Conservation (phyloP, 1,140 invertebrate species). For the Neodiprion fabricii region DNA sequence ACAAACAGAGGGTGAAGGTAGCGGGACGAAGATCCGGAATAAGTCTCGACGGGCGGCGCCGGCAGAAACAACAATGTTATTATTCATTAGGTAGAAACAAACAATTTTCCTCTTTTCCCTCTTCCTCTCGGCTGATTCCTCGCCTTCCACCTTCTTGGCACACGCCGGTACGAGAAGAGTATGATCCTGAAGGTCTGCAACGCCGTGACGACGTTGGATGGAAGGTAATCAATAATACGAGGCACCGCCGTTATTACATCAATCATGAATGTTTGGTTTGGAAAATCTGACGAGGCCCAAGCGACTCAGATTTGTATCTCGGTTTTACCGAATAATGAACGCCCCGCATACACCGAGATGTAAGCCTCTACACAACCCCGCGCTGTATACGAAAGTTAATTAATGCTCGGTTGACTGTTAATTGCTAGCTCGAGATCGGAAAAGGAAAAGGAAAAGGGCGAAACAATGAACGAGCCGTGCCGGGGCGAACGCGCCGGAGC, state of each 20-base stretch:
- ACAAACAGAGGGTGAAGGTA: constrained; percentile 8
- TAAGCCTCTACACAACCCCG: background rate
- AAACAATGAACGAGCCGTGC: constrained; percentile 15
- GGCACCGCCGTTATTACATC: background rate
- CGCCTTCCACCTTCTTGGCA: background rate
- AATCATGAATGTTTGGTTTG: background rate
- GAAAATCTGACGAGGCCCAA: background rate
- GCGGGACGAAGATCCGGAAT: constrained; percentile 28
- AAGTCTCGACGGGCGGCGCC: background rate
- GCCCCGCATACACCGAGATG: background rate
- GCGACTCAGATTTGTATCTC: background rate
- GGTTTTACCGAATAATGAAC: background rate
- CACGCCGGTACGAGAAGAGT: background rate
- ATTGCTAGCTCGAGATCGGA: constrained; percentile 22
- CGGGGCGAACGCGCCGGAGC: background rate
- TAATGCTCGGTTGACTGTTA: too few relatives aligned
- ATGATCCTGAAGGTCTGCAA: background rate
- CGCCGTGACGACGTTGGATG: background rate
- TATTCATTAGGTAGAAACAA: background rate
- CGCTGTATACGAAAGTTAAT: background rate
- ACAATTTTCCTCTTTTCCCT: background rate
- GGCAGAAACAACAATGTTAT: constrained; percentile 7
- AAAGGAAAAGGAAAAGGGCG: constrained; percentile 39
- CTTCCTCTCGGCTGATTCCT: background rate
- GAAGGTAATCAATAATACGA: background rate